Evolutionary conservation across 1,140 invertebrate species (phyloP).

Genomic region (Pachypsylla venusta): DNA sequence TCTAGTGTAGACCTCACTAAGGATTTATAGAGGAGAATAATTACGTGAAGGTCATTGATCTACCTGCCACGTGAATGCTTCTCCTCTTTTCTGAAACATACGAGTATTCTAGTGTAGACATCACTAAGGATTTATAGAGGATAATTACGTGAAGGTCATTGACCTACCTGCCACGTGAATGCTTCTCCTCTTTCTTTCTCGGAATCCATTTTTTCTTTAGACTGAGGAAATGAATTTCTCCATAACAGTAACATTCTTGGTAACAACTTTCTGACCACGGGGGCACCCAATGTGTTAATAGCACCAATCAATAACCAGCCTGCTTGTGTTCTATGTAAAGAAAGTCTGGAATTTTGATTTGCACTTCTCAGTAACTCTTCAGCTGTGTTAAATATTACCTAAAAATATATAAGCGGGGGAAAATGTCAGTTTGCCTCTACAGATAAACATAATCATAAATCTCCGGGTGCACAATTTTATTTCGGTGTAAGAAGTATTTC

Average conservation of each 20-base stretch:
- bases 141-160: too few species aligned
- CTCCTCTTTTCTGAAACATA: too few species aligned
- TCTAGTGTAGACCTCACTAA: too few species aligned
- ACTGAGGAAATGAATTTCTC: constrained; percentile 95
- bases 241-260: constrained; percentile 89
- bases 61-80: constrained; percentile 95
- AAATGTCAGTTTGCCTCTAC: not conserved
- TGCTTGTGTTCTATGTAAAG: constrained; percentile 85
- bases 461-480: too few species aligned
- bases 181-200: constrained; percentile 95
- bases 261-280: constrained; percentile 74
- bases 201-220: constrained; percentile 87
- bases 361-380: constrained; percentile 93
- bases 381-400: constrained; percentile 87
- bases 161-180: constrained; percentile 86
- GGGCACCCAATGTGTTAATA: constrained; percentile 88
- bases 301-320: constrained; percentile 95
- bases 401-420: constrained; percentile 23
- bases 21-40: too few species aligned
- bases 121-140: too few species aligned
- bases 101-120: too few species aligned
- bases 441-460: too few species aligned
- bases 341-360: constrained; percentile 90
- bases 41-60: too few species aligned
- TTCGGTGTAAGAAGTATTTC: too few species aligned